Evolutionary conservation across 2,113 vertebrate genomes (phyloP).

Genomic region (Naja naja): DNA sequence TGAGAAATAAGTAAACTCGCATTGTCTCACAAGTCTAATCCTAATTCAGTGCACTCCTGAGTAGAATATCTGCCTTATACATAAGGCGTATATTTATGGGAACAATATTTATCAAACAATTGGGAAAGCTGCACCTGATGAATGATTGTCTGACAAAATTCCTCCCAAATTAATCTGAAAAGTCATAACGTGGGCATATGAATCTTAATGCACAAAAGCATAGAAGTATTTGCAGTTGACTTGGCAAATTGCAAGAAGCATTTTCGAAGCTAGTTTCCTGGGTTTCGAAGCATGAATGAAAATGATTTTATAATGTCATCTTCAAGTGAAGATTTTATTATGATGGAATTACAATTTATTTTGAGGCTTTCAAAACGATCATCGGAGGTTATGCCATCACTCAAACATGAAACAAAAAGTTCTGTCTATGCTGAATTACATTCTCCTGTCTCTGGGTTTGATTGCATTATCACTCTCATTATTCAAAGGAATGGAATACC

Average conservation of each 20-base stretch:
- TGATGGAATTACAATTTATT: background rate
- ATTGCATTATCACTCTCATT: background rate
- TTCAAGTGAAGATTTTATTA: background rate
- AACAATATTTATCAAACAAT: background rate
- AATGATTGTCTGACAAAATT: background rate
- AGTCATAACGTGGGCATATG: background rate
- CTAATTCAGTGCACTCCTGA: background rate
- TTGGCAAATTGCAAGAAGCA: background rate
- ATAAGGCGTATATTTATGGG: background rate
- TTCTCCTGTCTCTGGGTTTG: background rate
- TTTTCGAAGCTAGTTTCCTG: background rate
- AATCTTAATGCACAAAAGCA: background rate
- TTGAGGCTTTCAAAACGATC: background rate
- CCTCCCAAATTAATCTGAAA: background rate
- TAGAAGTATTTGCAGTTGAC: background rate
- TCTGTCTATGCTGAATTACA: background rate
- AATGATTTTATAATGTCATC: background rate
- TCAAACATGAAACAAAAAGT: background rate
- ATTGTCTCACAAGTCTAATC: background rate
- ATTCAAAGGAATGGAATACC: background rate
- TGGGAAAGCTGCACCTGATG: background rate
- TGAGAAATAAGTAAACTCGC: background rate
- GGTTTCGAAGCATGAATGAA: background rate
- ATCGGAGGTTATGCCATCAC: background rate
- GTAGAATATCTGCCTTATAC: background rate